phyloP scores from a whole-genome alignment of 2,113 vertebrate species.

The Rhea pennata region DNA sequence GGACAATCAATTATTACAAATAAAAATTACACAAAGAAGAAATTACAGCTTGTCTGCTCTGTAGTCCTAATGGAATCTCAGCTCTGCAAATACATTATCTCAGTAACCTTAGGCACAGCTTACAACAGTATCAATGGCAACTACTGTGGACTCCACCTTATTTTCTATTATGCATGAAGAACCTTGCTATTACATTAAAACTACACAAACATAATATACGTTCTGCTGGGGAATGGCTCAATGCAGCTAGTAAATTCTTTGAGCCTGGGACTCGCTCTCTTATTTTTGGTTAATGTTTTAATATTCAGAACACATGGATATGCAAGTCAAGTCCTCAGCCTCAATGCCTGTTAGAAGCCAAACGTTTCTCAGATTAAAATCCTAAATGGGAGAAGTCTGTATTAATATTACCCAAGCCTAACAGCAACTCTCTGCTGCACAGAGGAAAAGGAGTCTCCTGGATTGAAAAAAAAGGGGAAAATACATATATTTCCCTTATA shows the following conservation, averaged over 20 bases:
- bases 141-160: slow-evolving; percentile 40
- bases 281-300: slow-evolving; percentile 13
- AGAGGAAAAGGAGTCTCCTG: not conserved
- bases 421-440: not conserved
- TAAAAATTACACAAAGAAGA: not conserved
- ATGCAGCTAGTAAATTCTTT: not conserved
- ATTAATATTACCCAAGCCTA: not conserved
- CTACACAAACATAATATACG: slow-evolving; percentile 11
- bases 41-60: slow-evolving; percentile 26
- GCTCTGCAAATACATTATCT: not conserved
- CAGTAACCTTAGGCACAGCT: slow-evolving; percentile 51
- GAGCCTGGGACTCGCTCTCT: not conserved
- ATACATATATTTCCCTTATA: not conserved
- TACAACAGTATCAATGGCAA: slow-evolving; percentile 56
- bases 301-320: not conserved
- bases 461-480: not conserved
- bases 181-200: slow-evolving; percentile 34
- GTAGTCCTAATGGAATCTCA: slow-evolving; percentile 31
- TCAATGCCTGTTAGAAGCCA: not conserved
- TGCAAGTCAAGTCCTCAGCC: not conserved
- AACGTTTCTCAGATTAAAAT: slow-evolving; percentile 38
- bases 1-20: not conserved
- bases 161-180: slow-evolving; percentile 35
- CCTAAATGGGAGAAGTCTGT: slow-evolving; percentile 27
- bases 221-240: not conserved